Percentiles rank a stretch among this genome's conserved stretches.
Conservation (phyloP, 2,797 vertebrate species). For the Morus bassanus region DNA sequence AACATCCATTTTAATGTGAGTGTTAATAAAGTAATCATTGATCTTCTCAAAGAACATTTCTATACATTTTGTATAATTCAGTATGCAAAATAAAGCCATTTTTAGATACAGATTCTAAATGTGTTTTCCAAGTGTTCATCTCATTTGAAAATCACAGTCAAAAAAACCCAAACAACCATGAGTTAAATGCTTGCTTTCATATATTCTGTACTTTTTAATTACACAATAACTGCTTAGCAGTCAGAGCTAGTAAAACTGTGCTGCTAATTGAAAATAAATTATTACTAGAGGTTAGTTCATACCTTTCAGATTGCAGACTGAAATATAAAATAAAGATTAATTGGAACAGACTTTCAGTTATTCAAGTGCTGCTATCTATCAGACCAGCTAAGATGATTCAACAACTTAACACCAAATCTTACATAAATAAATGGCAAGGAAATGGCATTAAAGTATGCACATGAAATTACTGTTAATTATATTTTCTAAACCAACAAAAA, state of each 20-base stretch:
- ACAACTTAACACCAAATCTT: background rate
- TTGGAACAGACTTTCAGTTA: background rate
- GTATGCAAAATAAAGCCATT: background rate
- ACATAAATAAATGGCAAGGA: background rate
- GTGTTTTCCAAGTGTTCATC: background rate
- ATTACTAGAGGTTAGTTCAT: background rate
- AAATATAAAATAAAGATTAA: slow-evolving; percentile 14
- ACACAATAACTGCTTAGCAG: background rate
- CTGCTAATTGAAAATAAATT: background rate
- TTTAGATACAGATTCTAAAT: background rate
- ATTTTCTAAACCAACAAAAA: background rate
- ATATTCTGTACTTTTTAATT: background rate
- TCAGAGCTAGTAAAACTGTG: background rate
- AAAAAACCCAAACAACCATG: background rate
- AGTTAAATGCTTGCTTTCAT: background rate
- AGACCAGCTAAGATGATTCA: background rate
- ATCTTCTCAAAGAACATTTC: background rate
- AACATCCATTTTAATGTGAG: background rate
- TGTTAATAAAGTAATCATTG: background rate
- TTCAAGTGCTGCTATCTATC: background rate
- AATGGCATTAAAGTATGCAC: background rate
- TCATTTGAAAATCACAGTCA: background rate
- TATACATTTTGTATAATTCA: background rate
- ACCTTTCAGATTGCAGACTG: background rate
- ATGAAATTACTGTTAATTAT: background rate